phyloP scores from a whole-genome alignment of 2,113 vertebrate species.

The Pipa parva region DNA sequence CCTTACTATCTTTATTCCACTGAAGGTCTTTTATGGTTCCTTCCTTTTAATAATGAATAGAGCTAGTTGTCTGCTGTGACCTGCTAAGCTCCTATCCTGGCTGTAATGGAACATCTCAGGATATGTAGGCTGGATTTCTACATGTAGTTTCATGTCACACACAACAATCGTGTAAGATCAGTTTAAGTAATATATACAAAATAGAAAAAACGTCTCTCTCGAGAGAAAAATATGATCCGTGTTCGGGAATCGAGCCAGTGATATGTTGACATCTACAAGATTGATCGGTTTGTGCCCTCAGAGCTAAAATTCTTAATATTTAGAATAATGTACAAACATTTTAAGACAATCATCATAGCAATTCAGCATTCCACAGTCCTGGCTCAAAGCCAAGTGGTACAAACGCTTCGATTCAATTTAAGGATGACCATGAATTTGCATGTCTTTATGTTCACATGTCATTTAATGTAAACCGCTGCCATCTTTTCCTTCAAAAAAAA shows the following conservation, averaged over 20 bases:
- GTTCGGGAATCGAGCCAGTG: neutral
- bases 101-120: constrained; percentile 33
- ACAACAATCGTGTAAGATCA: constrained; percentile 5
- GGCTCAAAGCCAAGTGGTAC: too few species aligned
- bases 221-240: too few species aligned
- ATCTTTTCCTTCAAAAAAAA: too few species aligned
- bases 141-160: neutral
- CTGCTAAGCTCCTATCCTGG: constrained; percentile 37
- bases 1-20: constrained; percentile 35
- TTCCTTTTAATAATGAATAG: constrained; percentile 51
- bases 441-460: neutral
- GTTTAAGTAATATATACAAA: too few species aligned
- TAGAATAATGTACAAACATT: too few species aligned
- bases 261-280: too few species aligned
- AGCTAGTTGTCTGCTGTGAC: constrained; percentile 44
- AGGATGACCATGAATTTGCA: neutral
- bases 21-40: constrained; percentile 41
- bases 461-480: too few species aligned
- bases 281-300: too few species aligned
- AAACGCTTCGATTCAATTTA: too few species aligned
- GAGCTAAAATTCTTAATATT: too few species aligned
- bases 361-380: too few species aligned
- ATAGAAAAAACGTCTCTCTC: neutral
- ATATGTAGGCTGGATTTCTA: neutral
- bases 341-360: too few species aligned